phyloP scores from a whole-genome alignment of 2,113 vertebrate genomes.

The Hemiscyllium ocellatum region DNA sequence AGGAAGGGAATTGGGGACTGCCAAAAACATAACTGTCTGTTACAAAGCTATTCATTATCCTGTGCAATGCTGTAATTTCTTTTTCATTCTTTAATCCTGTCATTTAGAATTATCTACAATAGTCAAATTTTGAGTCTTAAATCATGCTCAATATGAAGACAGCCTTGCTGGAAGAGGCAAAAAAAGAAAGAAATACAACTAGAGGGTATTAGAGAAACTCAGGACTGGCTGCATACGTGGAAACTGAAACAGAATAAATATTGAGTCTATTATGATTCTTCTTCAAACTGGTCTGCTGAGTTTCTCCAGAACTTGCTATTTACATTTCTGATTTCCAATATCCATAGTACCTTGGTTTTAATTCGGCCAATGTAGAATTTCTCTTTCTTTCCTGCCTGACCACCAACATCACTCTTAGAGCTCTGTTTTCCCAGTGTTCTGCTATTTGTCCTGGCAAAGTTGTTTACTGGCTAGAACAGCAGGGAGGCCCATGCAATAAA shows the following conservation, averaged over 20 bases:
- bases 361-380: background rate
- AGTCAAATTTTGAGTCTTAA: background rate
- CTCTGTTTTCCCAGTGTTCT: background rate
- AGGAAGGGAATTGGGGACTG: background rate
- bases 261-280: too few relatives aligned
- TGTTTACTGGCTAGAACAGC: background rate
- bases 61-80: background rate
- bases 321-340: too few relatives aligned
- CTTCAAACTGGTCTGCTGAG: too few relatives aligned
- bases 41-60: conserved; percentile 23
- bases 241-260: too few relatives aligned
- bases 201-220: too few relatives aligned
- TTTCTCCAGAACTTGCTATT: too few relatives aligned
- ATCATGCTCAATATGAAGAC: background rate
- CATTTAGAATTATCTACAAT: conserved; percentile 5
- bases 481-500: background rate
- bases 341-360: too few relatives aligned
- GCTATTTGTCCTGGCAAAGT: background rate
- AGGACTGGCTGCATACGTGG: too few relatives aligned
- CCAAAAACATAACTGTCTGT: background rate
- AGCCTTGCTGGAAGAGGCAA: background rate
- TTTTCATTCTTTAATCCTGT: background rate
- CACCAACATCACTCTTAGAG: background rate
- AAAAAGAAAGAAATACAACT: too few relatives aligned
- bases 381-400: background rate